Evolutionary conservation across 2,888 invertebrate genomes (phyloP), one percentile per base, ranked within the genome.

Genomic region (Hirtodrosophila confusa): DNA sequence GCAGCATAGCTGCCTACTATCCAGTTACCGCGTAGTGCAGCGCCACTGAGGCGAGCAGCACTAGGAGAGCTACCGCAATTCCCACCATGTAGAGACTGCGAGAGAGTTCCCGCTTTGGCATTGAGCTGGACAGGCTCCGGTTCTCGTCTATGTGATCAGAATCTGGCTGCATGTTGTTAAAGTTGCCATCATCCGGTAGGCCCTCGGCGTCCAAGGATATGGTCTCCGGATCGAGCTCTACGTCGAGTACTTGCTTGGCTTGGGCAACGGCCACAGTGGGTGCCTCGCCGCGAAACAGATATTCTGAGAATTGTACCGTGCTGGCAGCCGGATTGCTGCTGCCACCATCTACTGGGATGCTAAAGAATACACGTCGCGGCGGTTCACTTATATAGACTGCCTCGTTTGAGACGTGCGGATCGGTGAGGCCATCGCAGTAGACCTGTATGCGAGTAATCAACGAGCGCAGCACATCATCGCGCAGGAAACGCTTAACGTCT

Each of bases 241-340:
- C 91, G 89, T 96, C 97, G 10, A 98, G 92, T 54, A 98, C 93
- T 89, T 98, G 97, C 79, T 95, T 93, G 5, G 97, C 94, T 1
- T 97, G 95, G 37, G 95, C 93, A 40, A 96, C 93, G 0, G 96
- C 96, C 84, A 98, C 97, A 8, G 95, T 94, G 0, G 95, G 94
- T 0, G 96, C 95, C 92, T 98, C 98, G 0, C 97, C 98, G 24
- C 97, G 97, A 89, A 98, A 98, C 54, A 98, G 92, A 90, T 98
- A 98, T 91, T 98, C 98, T 51, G 96, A 97, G 35, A 98, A 93
- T 69, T 95, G 95, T 41, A 97, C 92, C 66, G 72, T 36, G n/a
- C 37, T 62, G 0, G 43, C 11, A 0, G 56, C 9, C 6, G 35
- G 4, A 3, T 9, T 31, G 31, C 11, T 49, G 27, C 23, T 39